Base-by-base conservation (phyloP, 2,888 invertebrate genomes). In the Heliconius ismenius region DNA sequence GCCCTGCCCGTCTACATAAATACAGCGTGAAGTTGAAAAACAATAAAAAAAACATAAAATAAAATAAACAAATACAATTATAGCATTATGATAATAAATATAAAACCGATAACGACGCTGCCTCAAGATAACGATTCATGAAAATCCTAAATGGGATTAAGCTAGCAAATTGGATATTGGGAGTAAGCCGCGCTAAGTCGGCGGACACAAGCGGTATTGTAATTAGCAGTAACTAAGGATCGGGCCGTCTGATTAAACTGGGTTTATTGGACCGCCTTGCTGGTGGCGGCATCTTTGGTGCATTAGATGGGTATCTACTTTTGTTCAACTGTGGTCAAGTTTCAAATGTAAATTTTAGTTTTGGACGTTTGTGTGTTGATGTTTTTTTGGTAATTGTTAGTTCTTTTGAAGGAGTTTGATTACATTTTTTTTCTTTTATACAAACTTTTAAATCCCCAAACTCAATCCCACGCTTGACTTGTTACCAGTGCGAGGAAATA, bases 221-320 rank as follows among this genome's bases (percentile, higher is more conserved):
- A 92, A 93, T 93, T 92, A 93, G 91, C 90, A 91, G 90, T 89
- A 91, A 90, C 89, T 91, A 89, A 90, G 89, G 89, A 89, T 76
- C 84, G 86, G 84, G 82, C 80, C 79, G 83, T 81, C 87, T 88
- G 89, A 91, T 91, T 92, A 92, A 91, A 90, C 88, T 86, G 91
- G 90, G 89, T 92, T 90, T 91, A 87, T 87, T 87, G 79, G 82
- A 81, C 79, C 83, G 81, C 83, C 85, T 83, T 81, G 82, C 83
- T 79, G 76, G 58, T 60, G 60, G 39, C 60, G 60, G 60, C 18
- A 73, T 32, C 69, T 70, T 58, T 58, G 54, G 9, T 49, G 69
- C 54, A 54, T 70, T 70, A 54, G 69, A 70, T 58, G 54, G 32
- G 15, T 58, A 70, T 70, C 54, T 54, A 49, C 4, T 18, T 32